These are phyloP conservation scores for Myotis daubentonii DNA, from an alignment of 2,797 vertebrate genomes.

Conservation along the genomic window DNA sequence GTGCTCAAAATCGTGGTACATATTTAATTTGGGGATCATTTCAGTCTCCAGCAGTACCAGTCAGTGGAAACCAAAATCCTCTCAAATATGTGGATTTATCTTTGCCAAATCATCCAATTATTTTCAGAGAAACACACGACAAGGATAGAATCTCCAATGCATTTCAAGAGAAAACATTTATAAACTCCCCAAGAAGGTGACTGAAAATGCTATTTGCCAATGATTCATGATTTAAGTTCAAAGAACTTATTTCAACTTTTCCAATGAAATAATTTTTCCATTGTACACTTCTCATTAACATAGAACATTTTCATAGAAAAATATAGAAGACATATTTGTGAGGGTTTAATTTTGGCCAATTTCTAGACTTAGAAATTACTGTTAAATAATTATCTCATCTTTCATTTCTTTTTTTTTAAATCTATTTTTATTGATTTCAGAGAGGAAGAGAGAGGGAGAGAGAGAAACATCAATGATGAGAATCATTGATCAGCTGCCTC, in stretches of 20 bases:
- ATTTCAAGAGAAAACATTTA: not conserved
- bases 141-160: not conserved
- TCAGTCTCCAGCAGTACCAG: not conserved
- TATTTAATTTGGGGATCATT: slow-evolving; percentile 40
- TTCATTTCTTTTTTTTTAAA: not conserved
- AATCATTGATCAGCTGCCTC: too few relatives aligned
- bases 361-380: not conserved
- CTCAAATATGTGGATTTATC: slow-evolving; percentile 7
- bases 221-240: not conserved
- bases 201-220: not conserved
- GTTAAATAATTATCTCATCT: not conserved
- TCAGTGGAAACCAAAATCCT: not conserved
- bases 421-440: too few relatives aligned
- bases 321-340: not conserved
- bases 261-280: not conserved
- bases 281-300: not conserved
- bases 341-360: not conserved
- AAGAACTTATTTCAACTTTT: not conserved
- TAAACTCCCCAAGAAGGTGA: not conserved
- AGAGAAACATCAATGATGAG: too few relatives aligned
- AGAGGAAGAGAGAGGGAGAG: too few relatives aligned
- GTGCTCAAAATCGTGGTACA: slow-evolving; percentile 7
- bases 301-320: not conserved
- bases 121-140: not conserved
- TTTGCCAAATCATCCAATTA: not conserved